These are phyloP conservation scores for Darevskia nairensis DNA, from an alignment of 2,797 vertebrate species.

Conservation along the genomic window DNA sequence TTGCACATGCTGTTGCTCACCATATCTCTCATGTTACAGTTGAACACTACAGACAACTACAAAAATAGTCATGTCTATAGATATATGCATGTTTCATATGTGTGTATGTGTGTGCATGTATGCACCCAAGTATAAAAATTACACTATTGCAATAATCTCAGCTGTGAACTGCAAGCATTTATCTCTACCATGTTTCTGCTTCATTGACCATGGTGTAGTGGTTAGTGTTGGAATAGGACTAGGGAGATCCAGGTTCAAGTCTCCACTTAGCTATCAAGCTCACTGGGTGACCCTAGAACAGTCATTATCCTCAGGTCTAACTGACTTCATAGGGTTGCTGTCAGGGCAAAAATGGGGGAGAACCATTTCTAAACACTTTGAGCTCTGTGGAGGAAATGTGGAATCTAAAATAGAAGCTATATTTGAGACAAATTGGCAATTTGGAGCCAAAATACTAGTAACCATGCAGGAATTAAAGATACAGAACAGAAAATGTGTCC, in stretches of 20 bases:
- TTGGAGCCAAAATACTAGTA: neutral
- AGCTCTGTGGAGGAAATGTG: neutral
- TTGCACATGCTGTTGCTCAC: neutral
- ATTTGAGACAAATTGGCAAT: neutral
- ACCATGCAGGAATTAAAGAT: neutral
- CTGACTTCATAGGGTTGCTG: neutral
- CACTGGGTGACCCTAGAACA: neutral
- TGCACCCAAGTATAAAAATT: neutral
- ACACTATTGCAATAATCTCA: neutral
- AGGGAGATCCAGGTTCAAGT: neutral
- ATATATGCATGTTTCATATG: neutral
- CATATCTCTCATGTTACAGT: neutral
- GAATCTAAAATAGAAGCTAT: neutral
- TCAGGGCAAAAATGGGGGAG: neutral
- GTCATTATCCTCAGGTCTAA: neutral
- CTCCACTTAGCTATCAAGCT: neutral
- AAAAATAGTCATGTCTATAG: neutral
- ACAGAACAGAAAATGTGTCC: neutral
- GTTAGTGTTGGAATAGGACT: neutral
- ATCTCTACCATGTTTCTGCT: neutral
- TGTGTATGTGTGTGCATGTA: neutral
- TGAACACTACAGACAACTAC: neutral
- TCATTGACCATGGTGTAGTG: neutral
- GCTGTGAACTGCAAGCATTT: neutral
- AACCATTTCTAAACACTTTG: neutral